Evolutionary conservation across 2,797 vertebrate species (phyloP), one percentile per base, ranked within the genome.

Genomic region (Nyctibius grandis): DNA sequence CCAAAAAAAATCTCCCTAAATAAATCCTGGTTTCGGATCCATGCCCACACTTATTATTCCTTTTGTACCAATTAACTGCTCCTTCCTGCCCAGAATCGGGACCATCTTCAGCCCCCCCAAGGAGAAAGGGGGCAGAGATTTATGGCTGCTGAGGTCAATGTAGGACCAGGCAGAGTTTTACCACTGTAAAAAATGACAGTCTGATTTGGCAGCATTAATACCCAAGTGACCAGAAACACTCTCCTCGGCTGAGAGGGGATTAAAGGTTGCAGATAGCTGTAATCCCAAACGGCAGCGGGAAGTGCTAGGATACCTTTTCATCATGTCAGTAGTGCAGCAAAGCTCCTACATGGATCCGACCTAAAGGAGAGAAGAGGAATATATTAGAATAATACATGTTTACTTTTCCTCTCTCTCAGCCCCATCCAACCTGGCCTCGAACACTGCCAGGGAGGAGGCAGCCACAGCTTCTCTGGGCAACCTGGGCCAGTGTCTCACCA

Each of bases 311-410:
- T 91, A 95, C 94, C 97, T 97, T 87, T 40, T 44, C 68, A 38
- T 97, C 88, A 13, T 67, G 56, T 84, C 97, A 97, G 61, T 76
- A 94, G 84, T 84, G 97, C 44, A 97, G 38, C 6, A 60, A 85
- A 7, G 93, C 93, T 10, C 94, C 93, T n/a, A 93, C 80, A n/a
- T 65, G 91, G n/a, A 65, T 91, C 81, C 97, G 97, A 36, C 91
- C 97, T 98, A 36, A 28, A 65, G 73, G 34, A 64, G 47, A 33
- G 42, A 48, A 53, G 33, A 47, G 40, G 44, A 34, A 34, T 60
- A 9, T 26, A 14, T 15, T 54, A 28, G 40, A 38, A 34, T 65
- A 73, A 68, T 5, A 33, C 3, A 7, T 0, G 0, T 29, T 63
- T 10, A 5, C 9, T 63, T 69, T 23, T 68, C 31, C 36, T 59